Percentiles rank a stretch among this genome's conserved stretches.
phyloP scores from a whole-genome alignment of 1,140 invertebrate genomes.

The Paraescarpia echinospica region DNA sequence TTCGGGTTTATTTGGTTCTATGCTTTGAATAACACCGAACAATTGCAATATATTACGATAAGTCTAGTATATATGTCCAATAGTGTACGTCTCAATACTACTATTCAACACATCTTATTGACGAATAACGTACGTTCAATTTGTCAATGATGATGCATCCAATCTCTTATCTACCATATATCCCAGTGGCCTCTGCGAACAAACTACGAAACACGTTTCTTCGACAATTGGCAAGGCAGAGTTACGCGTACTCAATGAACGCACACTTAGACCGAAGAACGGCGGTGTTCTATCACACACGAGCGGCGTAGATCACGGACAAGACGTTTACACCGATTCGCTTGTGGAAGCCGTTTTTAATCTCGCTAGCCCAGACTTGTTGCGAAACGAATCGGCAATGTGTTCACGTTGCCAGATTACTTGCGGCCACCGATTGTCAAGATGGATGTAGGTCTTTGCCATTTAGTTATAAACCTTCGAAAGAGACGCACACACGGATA shows the following conservation, averaged over 20 bases:
- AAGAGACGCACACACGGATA: no score
- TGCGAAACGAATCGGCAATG: neutral
- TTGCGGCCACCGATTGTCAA: neutral
- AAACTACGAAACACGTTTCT: neutral
- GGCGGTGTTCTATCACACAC: neutral
- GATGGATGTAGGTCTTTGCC: neutral
- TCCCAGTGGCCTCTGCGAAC: no score
- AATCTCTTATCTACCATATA: no score
- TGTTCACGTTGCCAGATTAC: neutral
- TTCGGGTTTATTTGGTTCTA: no score
- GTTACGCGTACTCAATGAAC: neutral
- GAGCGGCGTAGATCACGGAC: neutral
- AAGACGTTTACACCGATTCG: neutral
- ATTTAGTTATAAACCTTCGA: no score
- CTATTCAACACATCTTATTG: no score
- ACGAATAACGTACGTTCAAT: no score
- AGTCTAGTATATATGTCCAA: no score
- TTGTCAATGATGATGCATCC: no score
- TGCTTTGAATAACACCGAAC: no score
- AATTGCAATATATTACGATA: no score
- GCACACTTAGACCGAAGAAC: neutral
- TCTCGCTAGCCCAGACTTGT: neutral
- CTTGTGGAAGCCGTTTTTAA: neutral
- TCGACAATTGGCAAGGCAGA: neutral
- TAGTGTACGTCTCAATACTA: no score